Base-by-base conservation (phyloP, 1,140 invertebrate species). In the Metopolophium dirhodum region DNA sequence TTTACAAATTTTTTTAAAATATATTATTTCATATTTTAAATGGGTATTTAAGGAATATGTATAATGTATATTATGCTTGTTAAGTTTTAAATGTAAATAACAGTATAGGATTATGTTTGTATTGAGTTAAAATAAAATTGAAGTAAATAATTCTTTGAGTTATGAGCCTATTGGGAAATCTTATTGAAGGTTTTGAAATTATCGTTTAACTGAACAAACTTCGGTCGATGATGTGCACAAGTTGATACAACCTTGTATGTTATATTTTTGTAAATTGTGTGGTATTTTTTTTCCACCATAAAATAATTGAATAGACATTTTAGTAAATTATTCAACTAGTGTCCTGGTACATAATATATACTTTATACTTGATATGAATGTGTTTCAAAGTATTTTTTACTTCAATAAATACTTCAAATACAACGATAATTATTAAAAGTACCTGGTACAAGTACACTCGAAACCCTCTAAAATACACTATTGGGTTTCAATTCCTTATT, bases 151-250 rank as follows among this genome's bases (percentile, higher is more conserved):
- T 87, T 51, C 6, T 26, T 49, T n/a, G 86, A 49, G 85, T 49
- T 87, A 47, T 87, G 49, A 18, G 30, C 30, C 86, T 49, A 49
- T 49, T n/a, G 86, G 86, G 47, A 87, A 87, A 87, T 87, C 47
- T 51, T 87, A 49, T 87, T 49, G 86, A 87, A 49, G 4, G 85
- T n/a, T 45, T 87, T 87, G 26, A 87, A 86, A 86, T 86, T 47
- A 47, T 86, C 85, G 26, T 45, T 77, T 47, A 47, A 83, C 26
- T 47, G 30, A 87, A 87, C 20, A 49, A 87, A 87, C 86, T 49
- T 49, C 35, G 47, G 86, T 49, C n/a, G n/a, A 87, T 49, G 47
- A 87, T 87, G 49, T 49, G 45, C 18, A n/a, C 30, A 41, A 41
- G 2, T 41, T 41, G 41, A 41, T 41, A 41, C 49, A 4, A 87